These are phyloP conservation scores for Gymnoscopelus microlampas DNA, from an alignment of 2,797 vertebrate genomes.

Conservation along the genomic window DNA sequence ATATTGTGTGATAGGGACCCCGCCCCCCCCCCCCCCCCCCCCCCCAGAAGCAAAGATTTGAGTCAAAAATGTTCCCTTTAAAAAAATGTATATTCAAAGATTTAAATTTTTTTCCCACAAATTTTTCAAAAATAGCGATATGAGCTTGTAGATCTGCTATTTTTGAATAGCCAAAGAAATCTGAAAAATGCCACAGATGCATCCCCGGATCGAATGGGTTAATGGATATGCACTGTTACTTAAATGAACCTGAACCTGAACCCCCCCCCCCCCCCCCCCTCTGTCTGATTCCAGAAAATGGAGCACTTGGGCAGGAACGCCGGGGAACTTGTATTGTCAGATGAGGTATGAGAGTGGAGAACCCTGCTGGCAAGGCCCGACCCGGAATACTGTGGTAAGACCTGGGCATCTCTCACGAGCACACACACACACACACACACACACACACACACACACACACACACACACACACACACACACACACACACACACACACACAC, in stretches of 20 bases:
- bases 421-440: background rate
- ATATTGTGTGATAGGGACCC: too few relatives aligned
- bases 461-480: background rate
- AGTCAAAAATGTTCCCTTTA: too few relatives aligned
- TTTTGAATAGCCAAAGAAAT: too few relatives aligned
- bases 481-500: background rate
- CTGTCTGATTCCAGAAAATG: slow-evolving; percentile 58
- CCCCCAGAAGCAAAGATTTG: too few relatives aligned
- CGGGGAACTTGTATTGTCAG: slow-evolving; percentile 69
- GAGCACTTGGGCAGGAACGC: slow-evolving; percentile 71
- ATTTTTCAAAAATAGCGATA: too few relatives aligned
- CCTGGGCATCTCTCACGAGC: background rate
- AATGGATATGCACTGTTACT: background rate
- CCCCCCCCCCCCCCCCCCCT: too few relatives aligned
- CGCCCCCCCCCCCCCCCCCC: too few relatives aligned
- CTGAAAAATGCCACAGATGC: too few relatives aligned
- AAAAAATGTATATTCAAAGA: too few relatives aligned
- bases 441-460: background rate
- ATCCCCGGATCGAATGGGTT: background rate
- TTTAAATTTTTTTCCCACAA: too few relatives aligned
- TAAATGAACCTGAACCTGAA: too few relatives aligned
- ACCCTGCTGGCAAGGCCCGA: slow-evolving; percentile 72
- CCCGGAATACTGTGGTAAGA: slow-evolving; percentile 70
- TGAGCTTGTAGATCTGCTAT: too few relatives aligned
- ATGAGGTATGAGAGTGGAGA: slow-evolving; percentile 77